Percentiles rank a stretch among this genome's conserved stretches.
phyloP scores from a whole-genome alignment of 2,113 vertebrate genomes.

The Sander lucioperca region DNA sequence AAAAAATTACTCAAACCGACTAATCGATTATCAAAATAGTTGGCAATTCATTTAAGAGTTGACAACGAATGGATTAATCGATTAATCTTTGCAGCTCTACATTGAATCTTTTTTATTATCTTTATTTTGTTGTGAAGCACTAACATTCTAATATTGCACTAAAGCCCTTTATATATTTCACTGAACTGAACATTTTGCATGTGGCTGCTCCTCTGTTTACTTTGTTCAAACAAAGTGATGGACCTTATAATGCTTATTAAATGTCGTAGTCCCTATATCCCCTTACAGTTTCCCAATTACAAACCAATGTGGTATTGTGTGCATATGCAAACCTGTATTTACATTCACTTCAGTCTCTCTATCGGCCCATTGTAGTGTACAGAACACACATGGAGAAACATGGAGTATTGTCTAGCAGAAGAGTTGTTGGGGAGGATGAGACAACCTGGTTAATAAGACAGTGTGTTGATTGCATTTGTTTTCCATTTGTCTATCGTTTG shows the following conservation, averaged over 20 bases:
- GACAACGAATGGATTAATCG: no score
- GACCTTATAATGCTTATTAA: slow-evolving; percentile 31
- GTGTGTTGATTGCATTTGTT: slow-evolving; percentile 81
- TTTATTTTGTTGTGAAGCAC: background rate
- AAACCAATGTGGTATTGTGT: slow-evolving; percentile 64
- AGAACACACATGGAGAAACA: slow-evolving; percentile 60
- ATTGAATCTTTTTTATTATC: background rate
- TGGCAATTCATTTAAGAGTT: no score
- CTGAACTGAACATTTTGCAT: slow-evolving; percentile 17
- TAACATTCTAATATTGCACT: background rate
- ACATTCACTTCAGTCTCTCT: slow-evolving; percentile 50
- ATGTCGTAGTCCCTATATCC: slow-evolving; percentile 30
- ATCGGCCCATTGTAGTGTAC: slow-evolving; percentile 57
- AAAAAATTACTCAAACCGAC: no score
- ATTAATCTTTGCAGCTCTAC: no score
- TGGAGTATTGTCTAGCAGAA: slow-evolving; percentile 44
- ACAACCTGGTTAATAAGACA: slow-evolving; percentile 81
- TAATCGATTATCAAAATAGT: no score
- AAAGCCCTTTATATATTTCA: background rate
- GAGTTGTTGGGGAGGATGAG: slow-evolving; percentile 62
- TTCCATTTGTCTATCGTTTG: slow-evolving; percentile 80
- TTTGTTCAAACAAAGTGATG: slow-evolving; percentile 48
- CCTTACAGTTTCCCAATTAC: slow-evolving; percentile 56
- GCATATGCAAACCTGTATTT: slow-evolving; percentile 75
- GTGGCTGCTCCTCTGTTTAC: slow-evolving; percentile 43